phyloP scores from a whole-genome alignment of 2,888 invertebrate species.

The Mellilla xanthometata region DNA sequence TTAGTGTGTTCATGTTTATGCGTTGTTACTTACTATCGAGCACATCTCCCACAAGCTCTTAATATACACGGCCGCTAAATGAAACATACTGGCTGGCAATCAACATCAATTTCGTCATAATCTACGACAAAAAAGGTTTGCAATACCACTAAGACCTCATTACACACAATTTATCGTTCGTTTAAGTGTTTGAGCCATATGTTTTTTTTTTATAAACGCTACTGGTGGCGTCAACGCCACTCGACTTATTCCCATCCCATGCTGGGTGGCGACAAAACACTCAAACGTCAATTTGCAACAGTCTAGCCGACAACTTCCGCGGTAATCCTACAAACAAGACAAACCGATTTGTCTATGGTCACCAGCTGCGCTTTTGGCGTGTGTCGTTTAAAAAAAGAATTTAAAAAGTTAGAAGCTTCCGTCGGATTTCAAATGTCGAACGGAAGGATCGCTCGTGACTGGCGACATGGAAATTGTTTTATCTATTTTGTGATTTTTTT shows the following conservation, averaged over 20 bases:
- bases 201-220: conserved; percentile 47
- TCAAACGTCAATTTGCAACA: conserved; percentile 74
- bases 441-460: conserved; percentile 24
- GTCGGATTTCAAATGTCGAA: conserved; percentile 26
- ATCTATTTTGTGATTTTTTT: conserved; percentile 19
- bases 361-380: conserved; percentile 31
- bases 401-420: conserved; percentile 32
- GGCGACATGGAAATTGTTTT: conserved; percentile 27
- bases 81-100: neutral
- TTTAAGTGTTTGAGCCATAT: conserved; percentile 45
- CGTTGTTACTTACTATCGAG: neutral
- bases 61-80: no score
- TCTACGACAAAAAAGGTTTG: conserved; percentile 23
- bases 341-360: conserved; percentile 27
- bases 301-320: conserved; percentile 72
- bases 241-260: conserved; percentile 36
- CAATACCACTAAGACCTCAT: conserved; percentile 44
- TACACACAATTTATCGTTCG: conserved; percentile 63
- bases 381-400: conserved; percentile 26
- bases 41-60: neutral
- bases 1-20: conserved; percentile 4
- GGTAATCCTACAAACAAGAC: conserved; percentile 33
- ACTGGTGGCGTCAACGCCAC: conserved; percentile 58
- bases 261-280: conserved; percentile 79
- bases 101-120: conserved; percentile 8